Percentiles rank a stretch among this genome's conserved stretches.
phyloP scores from a whole-genome alignment of 2,113 vertebrate species.

The Seriola rivoliana region DNA sequence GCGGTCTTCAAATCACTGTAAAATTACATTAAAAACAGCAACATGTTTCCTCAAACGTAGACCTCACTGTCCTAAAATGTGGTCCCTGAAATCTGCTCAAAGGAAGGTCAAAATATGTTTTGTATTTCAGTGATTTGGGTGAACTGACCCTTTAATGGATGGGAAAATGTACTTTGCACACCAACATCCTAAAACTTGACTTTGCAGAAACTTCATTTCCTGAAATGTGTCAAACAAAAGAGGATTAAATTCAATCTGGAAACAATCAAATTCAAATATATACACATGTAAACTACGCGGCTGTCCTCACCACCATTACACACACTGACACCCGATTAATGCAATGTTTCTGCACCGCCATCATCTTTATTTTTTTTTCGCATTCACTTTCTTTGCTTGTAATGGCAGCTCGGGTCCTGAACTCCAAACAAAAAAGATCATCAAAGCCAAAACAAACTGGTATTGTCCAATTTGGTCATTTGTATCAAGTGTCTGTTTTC shows the following conservation, averaged over 20 bases:
- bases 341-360: constrained; percentile 4
- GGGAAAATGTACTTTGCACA: background rate
- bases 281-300: constrained; percentile 2
- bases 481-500: constrained; percentile 28
- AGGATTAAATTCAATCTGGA: constrained; percentile 23
- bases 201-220: constrained; percentile 20
- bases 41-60: background rate
- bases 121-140: background rate
- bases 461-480: constrained; percentile 44
- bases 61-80: background rate
- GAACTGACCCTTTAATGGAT: background rate
- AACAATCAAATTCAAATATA: constrained; percentile 14
- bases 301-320: constrained; percentile 15
- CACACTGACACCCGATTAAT: constrained; percentile 1
- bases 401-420: background rate
- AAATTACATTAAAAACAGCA: background rate
- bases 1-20: background rate
- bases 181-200: background rate
- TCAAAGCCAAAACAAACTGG: constrained; percentile 48
- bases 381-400: background rate
- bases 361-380: constrained; percentile 26
- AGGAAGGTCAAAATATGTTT: background rate
- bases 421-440: constrained; percentile 25
- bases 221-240: constrained; percentile 2
- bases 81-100: background rate